phyloP scores from a whole-genome alignment of 1,140 invertebrate genomes.

The Probaryconus sp. region DNA sequence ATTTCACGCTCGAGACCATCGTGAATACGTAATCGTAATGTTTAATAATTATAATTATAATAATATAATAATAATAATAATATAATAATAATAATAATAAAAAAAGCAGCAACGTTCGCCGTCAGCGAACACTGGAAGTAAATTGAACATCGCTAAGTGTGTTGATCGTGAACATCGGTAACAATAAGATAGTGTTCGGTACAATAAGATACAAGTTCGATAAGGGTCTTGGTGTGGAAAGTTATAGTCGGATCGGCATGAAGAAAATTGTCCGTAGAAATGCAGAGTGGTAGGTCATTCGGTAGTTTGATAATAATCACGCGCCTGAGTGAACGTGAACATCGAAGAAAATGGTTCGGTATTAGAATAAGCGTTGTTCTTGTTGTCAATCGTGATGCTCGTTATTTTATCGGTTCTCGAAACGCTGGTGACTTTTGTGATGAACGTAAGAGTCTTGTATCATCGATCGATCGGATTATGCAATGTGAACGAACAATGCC shows the following conservation, averaged over 20 bases:
- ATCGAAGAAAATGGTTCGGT: slow-evolving; percentile 37
- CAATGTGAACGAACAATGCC: slow-evolving; percentile 78
- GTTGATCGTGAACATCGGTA: slow-evolving; percentile 34
- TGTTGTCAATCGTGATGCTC: slow-evolving; percentile 37
- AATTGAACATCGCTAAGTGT: slow-evolving; percentile 14
- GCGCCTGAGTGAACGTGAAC: slow-evolving; percentile 49
- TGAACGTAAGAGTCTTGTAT: slow-evolving; percentile 78
- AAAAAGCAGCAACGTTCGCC: slow-evolving; percentile 8
- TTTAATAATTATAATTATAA: too few relatives aligned
- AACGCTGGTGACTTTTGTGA: slow-evolving; percentile 65
- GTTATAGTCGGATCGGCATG: slow-evolving; percentile 41
- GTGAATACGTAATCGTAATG: too few relatives aligned
- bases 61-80: too few relatives aligned
- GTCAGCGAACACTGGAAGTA: not conserved
- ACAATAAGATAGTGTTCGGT: slow-evolving; percentile 12
- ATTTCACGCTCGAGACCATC: too few relatives aligned
- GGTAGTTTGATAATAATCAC: slow-evolving; percentile 56
- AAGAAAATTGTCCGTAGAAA: slow-evolving; percentile 56
- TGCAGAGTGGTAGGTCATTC: slow-evolving; percentile 58
- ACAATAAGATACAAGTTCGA: slow-evolving; percentile 47
- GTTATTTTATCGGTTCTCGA: slow-evolving; percentile 38
- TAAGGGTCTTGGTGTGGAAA: slow-evolving; percentile 54
- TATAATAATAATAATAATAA: slow-evolving; percentile 6
- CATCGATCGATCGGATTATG: slow-evolving; percentile 78
- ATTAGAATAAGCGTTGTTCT: slow-evolving; percentile 41